Evolutionary conservation across 2,797 vertebrate species (phyloP).

Genomic region (Molothrus ater): DNA sequence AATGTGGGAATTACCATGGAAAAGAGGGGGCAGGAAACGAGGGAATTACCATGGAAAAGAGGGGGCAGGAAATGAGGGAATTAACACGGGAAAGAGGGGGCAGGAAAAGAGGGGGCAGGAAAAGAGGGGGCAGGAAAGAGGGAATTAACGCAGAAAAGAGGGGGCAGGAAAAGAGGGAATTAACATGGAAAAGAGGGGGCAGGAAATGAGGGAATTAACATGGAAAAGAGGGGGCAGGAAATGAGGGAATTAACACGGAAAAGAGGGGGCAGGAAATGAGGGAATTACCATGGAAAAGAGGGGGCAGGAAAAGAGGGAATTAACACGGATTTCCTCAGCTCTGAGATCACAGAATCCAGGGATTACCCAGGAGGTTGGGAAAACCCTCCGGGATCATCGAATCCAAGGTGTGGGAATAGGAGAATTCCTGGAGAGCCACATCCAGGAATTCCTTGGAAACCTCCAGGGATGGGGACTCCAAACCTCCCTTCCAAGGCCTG

Average conservation of each 20-base stretch:
- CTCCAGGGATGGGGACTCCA: background rate
- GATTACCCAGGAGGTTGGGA: accelerated
- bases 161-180: background rate
- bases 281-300: accelerated
- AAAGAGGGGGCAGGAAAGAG: too few relatives aligned
- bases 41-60: accelerated
- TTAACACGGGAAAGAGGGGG: too few relatives aligned
- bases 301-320: background rate
- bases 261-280: too few relatives aligned
- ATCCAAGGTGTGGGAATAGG: too few relatives aligned
- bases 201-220: background rate
- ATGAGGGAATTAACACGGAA: background rate
- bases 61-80: too few relatives aligned
- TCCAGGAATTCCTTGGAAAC: background rate
- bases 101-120: background rate
- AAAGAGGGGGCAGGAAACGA: background rate
- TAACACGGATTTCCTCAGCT: accelerated
- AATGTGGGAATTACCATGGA: accelerated
- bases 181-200: background rate
- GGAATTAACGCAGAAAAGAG: too few relatives aligned
- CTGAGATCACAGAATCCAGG: background rate
- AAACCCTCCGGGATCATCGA: background rate
- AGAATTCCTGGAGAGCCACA: too few relatives aligned
- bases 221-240: background rate
- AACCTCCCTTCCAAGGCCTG: background rate